Conservation (phyloP, 2,113 vertebrate species). For the Mionectes macconnelli region DNA sequence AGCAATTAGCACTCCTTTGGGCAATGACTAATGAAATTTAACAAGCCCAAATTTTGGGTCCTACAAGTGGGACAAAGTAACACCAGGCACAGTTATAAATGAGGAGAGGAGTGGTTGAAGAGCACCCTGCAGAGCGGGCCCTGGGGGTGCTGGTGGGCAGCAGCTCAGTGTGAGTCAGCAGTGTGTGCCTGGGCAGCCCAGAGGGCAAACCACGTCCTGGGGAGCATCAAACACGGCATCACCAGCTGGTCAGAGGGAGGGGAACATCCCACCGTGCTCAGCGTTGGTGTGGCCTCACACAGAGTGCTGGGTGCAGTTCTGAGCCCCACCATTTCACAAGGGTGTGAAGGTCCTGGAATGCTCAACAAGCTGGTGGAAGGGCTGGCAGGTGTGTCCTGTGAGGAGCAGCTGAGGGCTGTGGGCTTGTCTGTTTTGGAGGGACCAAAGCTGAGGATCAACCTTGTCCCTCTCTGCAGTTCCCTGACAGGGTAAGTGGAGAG, state of each 20-base stretch:
- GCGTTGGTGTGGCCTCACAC: rapidly evolving
- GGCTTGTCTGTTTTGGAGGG: not conserved
- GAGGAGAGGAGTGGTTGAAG: not conserved
- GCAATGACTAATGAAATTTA: not conserved
- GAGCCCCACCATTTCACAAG: not conserved
- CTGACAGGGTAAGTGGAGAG: not conserved
- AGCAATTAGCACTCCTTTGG: not conserved
- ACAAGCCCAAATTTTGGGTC: not conserved
- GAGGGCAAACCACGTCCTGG: not conserved
- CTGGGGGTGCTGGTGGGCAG: not conserved
- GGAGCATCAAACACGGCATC: not conserved
- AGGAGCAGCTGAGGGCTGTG: not conserved
- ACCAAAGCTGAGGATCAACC: not conserved
- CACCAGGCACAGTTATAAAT: not conserved
- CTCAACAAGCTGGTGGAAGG: not conserved
- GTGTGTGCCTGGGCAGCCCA: not conserved
- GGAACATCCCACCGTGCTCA: not conserved
- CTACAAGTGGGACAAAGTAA: not conserved
- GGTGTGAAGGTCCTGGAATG: not conserved
- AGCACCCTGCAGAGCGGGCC: not conserved
- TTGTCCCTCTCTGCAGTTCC: not conserved
- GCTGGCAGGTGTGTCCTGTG: not conserved
- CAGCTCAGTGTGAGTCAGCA: not conserved
- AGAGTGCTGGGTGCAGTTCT: rapidly evolving
- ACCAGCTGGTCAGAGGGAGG: not conserved